These are phyloP conservation scores for Coracias cyanogaster DNA, from an alignment of 2,797 vertebrate species.

Conservation along the genomic window DNA sequence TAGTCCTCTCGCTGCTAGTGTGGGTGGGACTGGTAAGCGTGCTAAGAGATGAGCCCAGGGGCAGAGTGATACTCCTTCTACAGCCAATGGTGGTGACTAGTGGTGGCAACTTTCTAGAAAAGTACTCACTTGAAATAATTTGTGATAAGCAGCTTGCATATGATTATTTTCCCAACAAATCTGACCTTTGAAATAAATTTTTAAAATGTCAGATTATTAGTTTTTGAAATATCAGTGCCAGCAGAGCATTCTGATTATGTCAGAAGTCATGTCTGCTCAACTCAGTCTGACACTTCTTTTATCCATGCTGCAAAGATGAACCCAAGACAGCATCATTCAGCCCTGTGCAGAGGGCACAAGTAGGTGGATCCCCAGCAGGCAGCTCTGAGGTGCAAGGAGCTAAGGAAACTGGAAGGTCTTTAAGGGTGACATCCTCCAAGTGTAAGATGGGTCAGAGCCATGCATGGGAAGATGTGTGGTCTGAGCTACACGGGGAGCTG, in stretches of 20 bases:
- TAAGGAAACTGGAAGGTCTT: not conserved
- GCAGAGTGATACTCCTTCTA: not conserved
- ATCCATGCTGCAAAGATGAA: not conserved
- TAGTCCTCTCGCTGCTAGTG: not conserved
- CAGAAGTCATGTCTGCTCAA: not conserved
- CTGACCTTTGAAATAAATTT: not conserved
- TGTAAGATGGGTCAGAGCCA: not conserved
- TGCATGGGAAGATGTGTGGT: fast-evolving
- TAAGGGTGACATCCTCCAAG: not conserved
- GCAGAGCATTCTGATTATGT: not conserved
- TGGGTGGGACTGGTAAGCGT: not conserved
- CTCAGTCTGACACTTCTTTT: not conserved
- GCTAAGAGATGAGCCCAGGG: not conserved
- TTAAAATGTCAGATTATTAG: not conserved
- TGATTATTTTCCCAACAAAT: not conserved
- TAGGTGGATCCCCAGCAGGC: not conserved
- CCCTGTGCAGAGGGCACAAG: no score
- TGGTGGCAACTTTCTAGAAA: not conserved
- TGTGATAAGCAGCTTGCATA: not conserved
- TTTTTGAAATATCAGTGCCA: not conserved
- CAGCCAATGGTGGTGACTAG: not conserved
- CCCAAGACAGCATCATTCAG: not conserved
- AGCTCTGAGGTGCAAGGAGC: not conserved
- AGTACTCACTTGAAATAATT: not conserved
- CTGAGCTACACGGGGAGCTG: not conserved